Percentiles rank a stretch among this genome's conserved stretches.
Conservation (phyloP, 2,113 vertebrate genomes). For the Petroica traversi region DNA sequence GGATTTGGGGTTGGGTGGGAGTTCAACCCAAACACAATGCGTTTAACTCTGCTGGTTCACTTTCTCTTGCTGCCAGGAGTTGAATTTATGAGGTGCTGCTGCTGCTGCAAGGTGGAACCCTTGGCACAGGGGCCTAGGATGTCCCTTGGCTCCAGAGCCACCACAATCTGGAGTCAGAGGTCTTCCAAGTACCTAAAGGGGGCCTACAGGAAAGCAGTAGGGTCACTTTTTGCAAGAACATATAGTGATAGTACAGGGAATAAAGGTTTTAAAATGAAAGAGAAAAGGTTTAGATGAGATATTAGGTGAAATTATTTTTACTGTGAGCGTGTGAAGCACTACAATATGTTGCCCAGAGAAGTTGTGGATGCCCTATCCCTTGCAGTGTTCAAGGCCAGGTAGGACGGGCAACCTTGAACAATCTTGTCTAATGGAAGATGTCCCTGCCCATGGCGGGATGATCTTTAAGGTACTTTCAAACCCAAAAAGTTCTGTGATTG, state of each 20-base stretch:
- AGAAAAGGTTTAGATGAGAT: neutral
- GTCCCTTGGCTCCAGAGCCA: neutral
- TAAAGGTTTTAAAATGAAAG: neutral
- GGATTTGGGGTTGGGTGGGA: neutral
- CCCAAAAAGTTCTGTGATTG: neutral
- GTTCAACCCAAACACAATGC: neutral
- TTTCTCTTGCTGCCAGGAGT: neutral
- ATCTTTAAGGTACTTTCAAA: neutral
- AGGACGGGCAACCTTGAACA: neutral
- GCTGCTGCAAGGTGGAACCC: accelerated
- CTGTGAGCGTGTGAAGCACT: neutral
- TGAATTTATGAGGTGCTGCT: neutral
- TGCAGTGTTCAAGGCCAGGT: neutral
- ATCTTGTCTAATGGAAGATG: neutral
- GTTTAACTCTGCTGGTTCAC: neutral
- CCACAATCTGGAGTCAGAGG: neutral
- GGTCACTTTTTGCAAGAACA: neutral
- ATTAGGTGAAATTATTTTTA: neutral
- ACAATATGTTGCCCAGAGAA: neutral
- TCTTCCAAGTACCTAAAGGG: neutral
- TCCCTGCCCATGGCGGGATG: neutral
- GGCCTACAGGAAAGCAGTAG: neutral
- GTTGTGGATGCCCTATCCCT: neutral
- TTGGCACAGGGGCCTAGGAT: neutral
- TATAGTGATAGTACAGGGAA: neutral